phyloP scores from a whole-genome alignment of 2,888 invertebrate genomes.

The Drosophila subquinaria region DNA sequence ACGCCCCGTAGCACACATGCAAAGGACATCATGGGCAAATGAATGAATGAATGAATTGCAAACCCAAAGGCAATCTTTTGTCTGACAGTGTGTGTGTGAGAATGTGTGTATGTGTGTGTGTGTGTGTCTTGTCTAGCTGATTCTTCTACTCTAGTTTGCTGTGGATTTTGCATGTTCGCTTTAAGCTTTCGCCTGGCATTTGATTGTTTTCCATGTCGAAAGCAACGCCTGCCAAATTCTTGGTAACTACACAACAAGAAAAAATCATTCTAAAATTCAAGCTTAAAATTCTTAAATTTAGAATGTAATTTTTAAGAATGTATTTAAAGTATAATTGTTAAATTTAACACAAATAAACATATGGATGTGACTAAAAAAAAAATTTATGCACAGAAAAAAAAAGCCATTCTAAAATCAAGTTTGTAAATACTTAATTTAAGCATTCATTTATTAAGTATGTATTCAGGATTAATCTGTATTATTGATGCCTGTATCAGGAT shows the following conservation, averaged over 20 bases:
- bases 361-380: too few relatives aligned
- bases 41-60: constrained; percentile 49
- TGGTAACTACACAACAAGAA: background rate
- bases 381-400: too few relatives aligned
- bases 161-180: constrained; percentile 51
- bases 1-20: constrained; percentile 68
- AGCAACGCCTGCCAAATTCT: constrained; percentile 43
- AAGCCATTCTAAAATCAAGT: too few relatives aligned
- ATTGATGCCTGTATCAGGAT: too few relatives aligned
- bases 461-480: too few relatives aligned
- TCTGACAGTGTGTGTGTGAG: constrained; percentile 32
- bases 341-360: too few relatives aligned
- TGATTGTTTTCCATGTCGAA: constrained; percentile 69
- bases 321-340: too few relatives aligned
- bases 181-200: constrained; percentile 62
- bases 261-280: too few relatives aligned
- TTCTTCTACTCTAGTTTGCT: constrained; percentile 11
- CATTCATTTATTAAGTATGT: too few relatives aligned
- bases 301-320: too few relatives aligned
- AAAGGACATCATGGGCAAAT: constrained; percentile 65
- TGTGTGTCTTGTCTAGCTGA: constrained; percentile 34
- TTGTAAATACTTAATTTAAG: too few relatives aligned
- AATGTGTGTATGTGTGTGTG: constrained; percentile 8
- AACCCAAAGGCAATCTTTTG: constrained; percentile 73
- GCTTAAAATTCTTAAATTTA: too few relatives aligned